Conservation (phyloP, 2,113 vertebrate species). For the Rallus limicola region DNA sequence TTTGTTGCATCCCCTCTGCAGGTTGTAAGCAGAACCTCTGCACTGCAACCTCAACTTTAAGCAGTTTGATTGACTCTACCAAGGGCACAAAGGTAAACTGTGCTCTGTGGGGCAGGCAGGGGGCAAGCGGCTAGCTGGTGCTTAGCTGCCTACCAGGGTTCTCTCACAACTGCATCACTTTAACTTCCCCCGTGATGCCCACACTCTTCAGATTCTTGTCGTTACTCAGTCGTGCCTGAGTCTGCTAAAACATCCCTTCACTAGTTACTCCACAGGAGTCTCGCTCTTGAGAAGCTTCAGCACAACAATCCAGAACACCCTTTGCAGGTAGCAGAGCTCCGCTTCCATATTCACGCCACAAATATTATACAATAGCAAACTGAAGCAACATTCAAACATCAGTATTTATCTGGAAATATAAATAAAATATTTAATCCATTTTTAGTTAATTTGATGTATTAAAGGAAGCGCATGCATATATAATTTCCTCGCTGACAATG, state of each 20-base stretch:
- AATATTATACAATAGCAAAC: neutral
- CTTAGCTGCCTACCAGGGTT: neutral
- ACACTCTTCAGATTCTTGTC: neutral
- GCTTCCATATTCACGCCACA: neutral
- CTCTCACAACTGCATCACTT: neutral
- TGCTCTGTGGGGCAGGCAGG: neutral
- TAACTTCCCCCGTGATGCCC: neutral
- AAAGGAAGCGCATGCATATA: rapidly evolving
- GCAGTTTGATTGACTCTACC: neutral
- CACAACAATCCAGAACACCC: rapidly evolving
- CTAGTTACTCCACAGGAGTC: neutral
- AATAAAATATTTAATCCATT: neutral
- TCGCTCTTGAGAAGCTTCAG: neutral
- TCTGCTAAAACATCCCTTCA: neutral
- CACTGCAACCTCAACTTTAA: neutral
- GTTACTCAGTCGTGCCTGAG: neutral
- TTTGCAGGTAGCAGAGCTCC: neutral
- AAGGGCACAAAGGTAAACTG: neutral
- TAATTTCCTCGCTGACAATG: neutral
- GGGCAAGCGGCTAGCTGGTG: too few species aligned
- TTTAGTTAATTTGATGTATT: neutral
- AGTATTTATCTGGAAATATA: neutral
- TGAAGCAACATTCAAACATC: neutral
- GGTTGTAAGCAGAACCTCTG: neutral
- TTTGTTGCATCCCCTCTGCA: neutral